Conservation (phyloP, 2,888 invertebrate genomes). For the Hipparchia semele region DNA sequence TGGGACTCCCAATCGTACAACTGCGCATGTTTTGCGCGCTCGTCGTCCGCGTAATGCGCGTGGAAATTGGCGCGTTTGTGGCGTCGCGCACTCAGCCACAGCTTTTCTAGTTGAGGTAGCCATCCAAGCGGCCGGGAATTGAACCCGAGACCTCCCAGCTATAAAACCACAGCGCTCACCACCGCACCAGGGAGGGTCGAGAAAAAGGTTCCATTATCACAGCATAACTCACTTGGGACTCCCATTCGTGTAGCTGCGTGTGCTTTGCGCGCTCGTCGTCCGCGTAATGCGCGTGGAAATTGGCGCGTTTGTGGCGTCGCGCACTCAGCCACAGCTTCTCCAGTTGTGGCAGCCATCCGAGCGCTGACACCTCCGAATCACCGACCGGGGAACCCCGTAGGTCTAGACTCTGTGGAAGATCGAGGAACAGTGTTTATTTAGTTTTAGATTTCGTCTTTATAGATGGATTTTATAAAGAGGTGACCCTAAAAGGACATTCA, state of each 20-base stretch:
- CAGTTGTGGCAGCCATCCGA: constrained; percentile 67
- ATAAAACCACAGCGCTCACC: too few relatives aligned
- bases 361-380: constrained; percentile 72
- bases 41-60: background rate
- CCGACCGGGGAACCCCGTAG: constrained; percentile 69
- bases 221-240: constrained; percentile 47
- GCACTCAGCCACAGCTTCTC: constrained; percentile 54
- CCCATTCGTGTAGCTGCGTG: constrained; percentile 57
- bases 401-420: constrained; percentile 58
- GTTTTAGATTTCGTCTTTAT: too few relatives aligned
- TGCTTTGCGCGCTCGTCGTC: constrained; percentile 41
- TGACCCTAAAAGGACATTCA: too few relatives aligned
- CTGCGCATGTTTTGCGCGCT: background rate
- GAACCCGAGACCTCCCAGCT: too few relatives aligned
- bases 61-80: too few relatives aligned
- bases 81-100: constrained; percentile 45
- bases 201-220: background rate
- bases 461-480: background rate
- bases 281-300: constrained; percentile 42
- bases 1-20: background rate
- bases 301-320: constrained; percentile 46
- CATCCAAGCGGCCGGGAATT: constrained; percentile 59
- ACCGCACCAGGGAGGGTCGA: constrained; percentile 30
- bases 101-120: constrained; percentile 59
- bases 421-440: background rate